Conservation (phyloP, 1,140 invertebrate species). For the Drosophila triauraria region DNA sequence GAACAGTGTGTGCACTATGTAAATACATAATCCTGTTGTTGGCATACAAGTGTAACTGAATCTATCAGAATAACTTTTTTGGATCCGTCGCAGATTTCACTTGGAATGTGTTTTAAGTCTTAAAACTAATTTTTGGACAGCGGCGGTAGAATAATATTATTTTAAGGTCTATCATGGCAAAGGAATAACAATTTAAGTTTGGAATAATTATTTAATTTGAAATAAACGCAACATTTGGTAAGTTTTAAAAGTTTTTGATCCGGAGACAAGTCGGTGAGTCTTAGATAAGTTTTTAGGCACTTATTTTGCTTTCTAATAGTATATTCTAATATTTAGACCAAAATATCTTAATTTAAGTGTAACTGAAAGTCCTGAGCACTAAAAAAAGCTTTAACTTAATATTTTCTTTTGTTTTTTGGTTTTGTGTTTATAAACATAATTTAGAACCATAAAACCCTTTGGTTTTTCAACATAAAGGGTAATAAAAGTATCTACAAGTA, state of each 20-base stretch:
- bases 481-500: too few relatives aligned
- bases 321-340: too few relatives aligned
- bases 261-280: not conserved
- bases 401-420: too few relatives aligned
- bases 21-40: conserved; percentile 24
- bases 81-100: conserved; percentile 22
- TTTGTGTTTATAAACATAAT: too few relatives aligned
- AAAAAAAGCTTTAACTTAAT: too few relatives aligned
- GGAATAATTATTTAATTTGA: too few relatives aligned
- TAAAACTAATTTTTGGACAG: not conserved
- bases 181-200: too few relatives aligned
- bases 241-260: too few relatives aligned
- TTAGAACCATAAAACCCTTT: too few relatives aligned
- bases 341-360: too few relatives aligned
- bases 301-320: not conserved
- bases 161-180: not conserved
- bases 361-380: too few relatives aligned
- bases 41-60: conserved; percentile 46
- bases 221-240: not conserved
- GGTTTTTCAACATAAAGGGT: too few relatives aligned
- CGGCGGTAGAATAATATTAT: not conserved
- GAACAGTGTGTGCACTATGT: conserved; percentile 24
- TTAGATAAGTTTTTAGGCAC: not conserved
- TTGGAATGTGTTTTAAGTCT: conserved; percentile 21
- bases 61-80: conserved; percentile 36